Evolutionary conservation across 2,113 vertebrate genomes (phyloP).

Genomic region (Muscicapa adusta): DNA sequence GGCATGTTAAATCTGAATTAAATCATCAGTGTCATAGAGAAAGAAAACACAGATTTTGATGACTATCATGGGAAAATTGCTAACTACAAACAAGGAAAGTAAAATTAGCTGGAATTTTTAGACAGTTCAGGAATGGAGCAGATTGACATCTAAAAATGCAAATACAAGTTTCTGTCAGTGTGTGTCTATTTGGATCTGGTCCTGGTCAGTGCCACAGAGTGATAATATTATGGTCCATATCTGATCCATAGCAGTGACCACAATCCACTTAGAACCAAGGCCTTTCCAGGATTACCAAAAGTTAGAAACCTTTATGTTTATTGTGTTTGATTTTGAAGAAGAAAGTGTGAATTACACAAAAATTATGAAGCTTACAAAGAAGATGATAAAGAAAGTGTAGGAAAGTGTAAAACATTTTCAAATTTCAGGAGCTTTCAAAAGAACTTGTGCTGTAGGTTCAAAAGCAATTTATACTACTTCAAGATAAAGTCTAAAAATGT

Average conservation of each 20-base stretch:
- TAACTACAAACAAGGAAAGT: neutral
- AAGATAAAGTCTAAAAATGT: neutral
- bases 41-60: neutral
- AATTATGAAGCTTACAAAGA: neutral
- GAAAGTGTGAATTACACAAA: neutral
- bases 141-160: neutral
- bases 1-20: neutral
- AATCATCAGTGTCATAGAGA: neutral
- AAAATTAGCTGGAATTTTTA: neutral
- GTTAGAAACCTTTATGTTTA: fast-evolving
- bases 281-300: neutral
- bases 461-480: neutral
- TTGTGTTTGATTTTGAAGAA: neutral
- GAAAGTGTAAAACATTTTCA: neutral
- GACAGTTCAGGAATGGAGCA: neutral
- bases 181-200: neutral
- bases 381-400: neutral
- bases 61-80: neutral
- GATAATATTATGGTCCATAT: neutral
- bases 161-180: neutral
- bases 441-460: neutral
- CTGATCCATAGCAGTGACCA: neutral
- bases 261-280: neutral
- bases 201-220: neutral
- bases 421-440: neutral